A percentile compares a stretch with the other conserved stretches of the same genome.
These are phyloP conservation scores for Rhogogaster chlorosoma DNA, from an alignment of 2,888 invertebrate species.

Conservation along the genomic window DNA sequence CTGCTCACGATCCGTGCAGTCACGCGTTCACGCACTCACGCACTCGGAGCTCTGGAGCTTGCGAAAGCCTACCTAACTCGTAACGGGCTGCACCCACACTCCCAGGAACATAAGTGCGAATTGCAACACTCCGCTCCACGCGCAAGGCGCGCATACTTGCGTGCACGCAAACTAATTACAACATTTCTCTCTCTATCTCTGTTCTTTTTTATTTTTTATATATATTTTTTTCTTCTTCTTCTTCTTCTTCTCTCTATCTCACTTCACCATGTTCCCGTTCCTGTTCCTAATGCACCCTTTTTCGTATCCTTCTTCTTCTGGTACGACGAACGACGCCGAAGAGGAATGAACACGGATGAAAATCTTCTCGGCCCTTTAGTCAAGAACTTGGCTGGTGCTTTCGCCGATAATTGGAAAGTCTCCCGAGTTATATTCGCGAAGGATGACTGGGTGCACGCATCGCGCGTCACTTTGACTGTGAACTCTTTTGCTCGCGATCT, in stretches of 20 bases:
- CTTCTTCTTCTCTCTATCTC: background rate
- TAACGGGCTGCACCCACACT: slow-evolving; percentile 23
- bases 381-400: slow-evolving; percentile 36
- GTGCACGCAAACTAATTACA: slow-evolving; percentile 76
- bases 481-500: slow-evolving; percentile 52
- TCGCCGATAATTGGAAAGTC: slow-evolving; percentile 47
- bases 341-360: background rate
- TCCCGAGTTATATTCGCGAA: slow-evolving; percentile 36
- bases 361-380: slow-evolving; percentile 46
- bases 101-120: slow-evolving; percentile 81
- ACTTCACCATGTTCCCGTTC: background rate
- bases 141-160: slow-evolving; percentile 67
- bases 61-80: slow-evolving; percentile 54
- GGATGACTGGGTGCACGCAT: slow-evolving; percentile 25
- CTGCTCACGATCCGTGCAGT: slow-evolving; percentile 65
- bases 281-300: background rate
- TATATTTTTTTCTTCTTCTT: background rate
- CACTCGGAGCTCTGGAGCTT: slow-evolving; percentile 41
- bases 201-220: background rate
- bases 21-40: slow-evolving; percentile 53
- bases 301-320: background rate
- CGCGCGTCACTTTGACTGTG: slow-evolving; percentile 45
- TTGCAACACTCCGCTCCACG: slow-evolving; percentile 81
- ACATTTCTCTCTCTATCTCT: slow-evolving; percentile 67
- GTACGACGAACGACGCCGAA: background rate